Evolutionary conservation across 2,888 invertebrate genomes (phyloP), one percentile per base, ranked within the genome.

Genomic region (Blera fallax): DNA sequence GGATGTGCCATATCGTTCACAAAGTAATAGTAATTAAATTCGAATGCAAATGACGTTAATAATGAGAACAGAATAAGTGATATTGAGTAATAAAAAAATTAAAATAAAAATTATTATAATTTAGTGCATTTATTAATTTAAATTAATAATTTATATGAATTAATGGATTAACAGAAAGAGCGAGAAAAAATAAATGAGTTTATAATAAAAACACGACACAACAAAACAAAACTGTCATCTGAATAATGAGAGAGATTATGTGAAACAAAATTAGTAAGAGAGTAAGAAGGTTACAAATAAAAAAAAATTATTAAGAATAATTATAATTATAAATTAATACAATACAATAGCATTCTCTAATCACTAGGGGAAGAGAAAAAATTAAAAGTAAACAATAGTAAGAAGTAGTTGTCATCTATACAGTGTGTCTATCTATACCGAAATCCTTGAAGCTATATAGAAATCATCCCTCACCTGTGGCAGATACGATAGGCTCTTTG

Each of bases 401-500:
- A 79, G 65, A 78, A 87, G 76, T 76, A 85, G 76, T 82, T 81
- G 72, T 83, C 62, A 79, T 87, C 76, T 87, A 87, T 56, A 62
- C 67, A 69, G 40, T 84, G 70, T 87, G 65, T 79, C 72, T 56
- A 52, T 64, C 65, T 89, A 92, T 89, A 91, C 91, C 89, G 91
- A 92, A 89, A 91, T 91, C 89, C 91, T 90, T 89, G 91, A 91
- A 89, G 90, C 90, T 88, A 90, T 90, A 90, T 91, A 90, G 90
- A 90, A 91, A 89, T 91, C 90, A 89, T 93, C 91, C 92, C 93
- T 93, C 94, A 97, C 97, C 95, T 97, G 97, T 88, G 97, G 97
- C 90, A 98, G 94, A 93, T 97, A 98, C 89, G 97, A 96, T 90
- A 98, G 95, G 92, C 97, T 97, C 92, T 97, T 96, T 82, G 97